A percentile compares a stretch with the other conserved stretches of the same genome.
Conservation (phyloP, 2,797 vertebrate species). For the Enteromius mattozi region DNA sequence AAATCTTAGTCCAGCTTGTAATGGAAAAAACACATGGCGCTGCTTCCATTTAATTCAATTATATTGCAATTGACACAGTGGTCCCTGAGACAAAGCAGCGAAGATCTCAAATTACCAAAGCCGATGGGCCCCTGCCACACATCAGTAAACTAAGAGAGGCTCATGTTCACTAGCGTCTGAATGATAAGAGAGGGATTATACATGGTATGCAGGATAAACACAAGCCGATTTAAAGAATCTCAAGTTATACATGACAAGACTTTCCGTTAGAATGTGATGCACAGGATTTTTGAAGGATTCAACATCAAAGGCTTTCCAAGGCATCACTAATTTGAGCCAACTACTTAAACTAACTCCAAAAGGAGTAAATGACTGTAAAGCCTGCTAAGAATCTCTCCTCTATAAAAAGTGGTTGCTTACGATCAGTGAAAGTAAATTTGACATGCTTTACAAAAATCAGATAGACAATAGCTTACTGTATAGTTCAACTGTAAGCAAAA, state of each 20-base stretch:
- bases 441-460: not conserved
- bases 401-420: not conserved
- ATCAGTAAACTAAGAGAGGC: constrained; percentile 22
- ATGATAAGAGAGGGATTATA: constrained; percentile 31
- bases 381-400: not conserved
- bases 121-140: not conserved
- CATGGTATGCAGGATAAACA: constrained; percentile 12
- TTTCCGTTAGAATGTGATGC: constrained; percentile 45
- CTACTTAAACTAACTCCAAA: not conserved
- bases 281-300: constrained; percentile 19
- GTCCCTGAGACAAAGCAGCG: constrained; percentile 61
- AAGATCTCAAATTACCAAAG: constrained; percentile 60
- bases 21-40: constrained; percentile 75
- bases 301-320: constrained; percentile 33
- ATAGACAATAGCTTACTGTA: not conserved
- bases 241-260: constrained; percentile 31
- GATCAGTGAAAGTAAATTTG: not conserved
- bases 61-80: constrained; percentile 64
- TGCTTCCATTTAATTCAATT: constrained; percentile 75
- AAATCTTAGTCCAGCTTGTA: constrained; percentile 65
- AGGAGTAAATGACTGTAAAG: constrained; percentile 1
- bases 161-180: constrained; percentile 25
- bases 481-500: not conserved
- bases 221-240: constrained; percentile 38
- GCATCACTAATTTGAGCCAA: constrained; percentile 5